Conservation (phyloP, 2,113 vertebrate species). For the Platichthys stellatus region DNA sequence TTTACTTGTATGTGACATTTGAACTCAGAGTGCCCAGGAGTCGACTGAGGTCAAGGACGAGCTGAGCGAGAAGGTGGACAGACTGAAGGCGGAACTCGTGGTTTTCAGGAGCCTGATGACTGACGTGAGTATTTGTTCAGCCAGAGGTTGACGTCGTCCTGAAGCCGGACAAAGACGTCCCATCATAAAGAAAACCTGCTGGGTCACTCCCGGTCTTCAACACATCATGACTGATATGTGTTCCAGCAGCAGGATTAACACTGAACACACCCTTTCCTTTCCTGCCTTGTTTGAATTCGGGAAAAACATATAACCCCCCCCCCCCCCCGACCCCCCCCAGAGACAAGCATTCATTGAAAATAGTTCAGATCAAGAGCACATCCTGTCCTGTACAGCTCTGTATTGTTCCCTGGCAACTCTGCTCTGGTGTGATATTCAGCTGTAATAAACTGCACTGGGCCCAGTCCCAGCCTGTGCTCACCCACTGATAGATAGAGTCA, state of each 20-base stretch:
- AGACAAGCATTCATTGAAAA: conserved; percentile 54
- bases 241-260: conserved; percentile 2
- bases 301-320: conserved; percentile 26
- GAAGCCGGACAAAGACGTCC: conserved; percentile 1
- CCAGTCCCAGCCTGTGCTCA: conserved; percentile 37
- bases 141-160: background rate
- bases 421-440: conserved; percentile 48
- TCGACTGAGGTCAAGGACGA: conserved; percentile 91
- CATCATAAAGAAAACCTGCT: background rate
- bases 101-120: conserved; percentile 99
- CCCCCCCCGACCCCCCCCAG: background rate
- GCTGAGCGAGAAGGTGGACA: conserved; percentile 92
- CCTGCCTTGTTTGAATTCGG: conserved; percentile 9
- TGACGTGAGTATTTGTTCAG: conserved; percentile 89
- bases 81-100: conserved; percentile 95
- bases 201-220: background rate
- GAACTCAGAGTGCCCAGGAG: conserved; percentile 86
- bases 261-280: conserved; percentile 20
- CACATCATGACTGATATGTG: background rate
- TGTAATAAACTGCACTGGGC: conserved; percentile 51
- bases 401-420: conserved; percentile 58
- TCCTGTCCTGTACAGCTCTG: conserved; percentile 46
- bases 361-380: conserved; percentile 44
- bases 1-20: conserved; percentile 26
- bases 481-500: conserved; percentile 56